Percentiles rank a stretch among this genome's conserved stretches.
phyloP scores from a whole-genome alignment of 2,888 invertebrate genomes.

The Petrophora chlorosata region DNA sequence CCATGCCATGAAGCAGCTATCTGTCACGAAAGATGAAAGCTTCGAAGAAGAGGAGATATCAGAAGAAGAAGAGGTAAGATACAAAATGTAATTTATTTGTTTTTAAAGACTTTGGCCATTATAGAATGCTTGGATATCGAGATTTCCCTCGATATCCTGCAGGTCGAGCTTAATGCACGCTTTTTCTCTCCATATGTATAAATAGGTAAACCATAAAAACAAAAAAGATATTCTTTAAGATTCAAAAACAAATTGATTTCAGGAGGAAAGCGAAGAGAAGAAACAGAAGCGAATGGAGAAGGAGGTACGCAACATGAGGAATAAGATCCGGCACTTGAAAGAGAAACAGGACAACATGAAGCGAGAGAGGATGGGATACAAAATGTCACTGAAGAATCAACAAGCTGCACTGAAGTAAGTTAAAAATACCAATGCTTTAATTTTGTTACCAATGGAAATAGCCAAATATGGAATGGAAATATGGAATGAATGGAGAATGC shows the following conservation, averaged over 20 bases:
- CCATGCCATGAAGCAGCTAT: conserved; percentile 77
- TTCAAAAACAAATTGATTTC: conserved; percentile 18
- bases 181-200: no score
- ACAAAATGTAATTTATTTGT: neutral
- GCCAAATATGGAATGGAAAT: no score
- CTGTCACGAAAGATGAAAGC: conserved; percentile 79
- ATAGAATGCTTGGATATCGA: no score
- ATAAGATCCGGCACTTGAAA: conserved; percentile 86
- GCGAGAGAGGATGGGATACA: conserved; percentile 90
- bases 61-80: conserved; percentile 78
- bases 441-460: no score
- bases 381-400: conserved; percentile 92
- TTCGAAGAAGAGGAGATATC: conserved; percentile 82
- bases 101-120: no score
- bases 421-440: no score
- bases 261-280: conserved; percentile 85
- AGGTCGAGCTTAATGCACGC: no score
- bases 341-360: conserved; percentile 91
- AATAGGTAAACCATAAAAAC: no score
- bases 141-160: no score
- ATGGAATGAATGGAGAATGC: no score
- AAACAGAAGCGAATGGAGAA: conserved; percentile 85
- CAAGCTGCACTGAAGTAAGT: conserved; percentile 88
- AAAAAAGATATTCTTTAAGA: neutral
- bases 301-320: conserved; percentile 86